Conservation (phyloP, 2,888 invertebrate species). For the Thelaira solivaga region DNA sequence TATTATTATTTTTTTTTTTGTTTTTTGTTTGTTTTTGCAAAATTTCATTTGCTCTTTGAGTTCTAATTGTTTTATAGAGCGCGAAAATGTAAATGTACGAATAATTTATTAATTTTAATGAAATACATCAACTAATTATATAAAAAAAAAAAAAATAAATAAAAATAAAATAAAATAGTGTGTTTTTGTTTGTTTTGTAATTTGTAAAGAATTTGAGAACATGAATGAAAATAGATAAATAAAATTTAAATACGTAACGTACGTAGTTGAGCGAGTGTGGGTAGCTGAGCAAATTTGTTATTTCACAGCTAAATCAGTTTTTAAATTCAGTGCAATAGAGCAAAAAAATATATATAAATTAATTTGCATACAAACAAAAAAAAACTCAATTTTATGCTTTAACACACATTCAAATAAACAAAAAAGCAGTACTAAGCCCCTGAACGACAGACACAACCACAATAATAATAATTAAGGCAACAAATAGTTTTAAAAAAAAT, state of each 20-base stretch:
- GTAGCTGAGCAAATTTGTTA: no score
- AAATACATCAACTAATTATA: constrained; percentile 40
- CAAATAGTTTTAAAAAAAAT: no score
- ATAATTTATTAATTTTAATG: constrained; percentile 36
- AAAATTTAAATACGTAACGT: not conserved
- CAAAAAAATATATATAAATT: no score
- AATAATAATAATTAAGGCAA: no score
- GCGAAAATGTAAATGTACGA: constrained; percentile 38
- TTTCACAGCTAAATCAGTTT: not conserved
- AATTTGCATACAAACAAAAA: not conserved
- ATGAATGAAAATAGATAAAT: constrained; percentile 7
- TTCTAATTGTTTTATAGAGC: constrained; percentile 53
- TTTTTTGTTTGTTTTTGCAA: constrained; percentile 19
- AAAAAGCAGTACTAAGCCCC: no score
- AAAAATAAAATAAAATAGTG: constrained; percentile 7
- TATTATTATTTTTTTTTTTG: not conserved
- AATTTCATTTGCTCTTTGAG: constrained; percentile 3
- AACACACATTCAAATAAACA: no score
- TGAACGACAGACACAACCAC: no score
- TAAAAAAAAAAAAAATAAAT: constrained; percentile 8
- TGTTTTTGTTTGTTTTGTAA: not conserved
- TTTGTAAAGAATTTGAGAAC: constrained; percentile 7
- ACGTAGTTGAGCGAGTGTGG: not conserved
- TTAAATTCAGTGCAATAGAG: not conserved
- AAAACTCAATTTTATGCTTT: no score